Evolutionary conservation across 2,888 invertebrate genomes (phyloP), one percentile per base, ranked within the genome.

Genomic region (Bugula neritina): DNA sequence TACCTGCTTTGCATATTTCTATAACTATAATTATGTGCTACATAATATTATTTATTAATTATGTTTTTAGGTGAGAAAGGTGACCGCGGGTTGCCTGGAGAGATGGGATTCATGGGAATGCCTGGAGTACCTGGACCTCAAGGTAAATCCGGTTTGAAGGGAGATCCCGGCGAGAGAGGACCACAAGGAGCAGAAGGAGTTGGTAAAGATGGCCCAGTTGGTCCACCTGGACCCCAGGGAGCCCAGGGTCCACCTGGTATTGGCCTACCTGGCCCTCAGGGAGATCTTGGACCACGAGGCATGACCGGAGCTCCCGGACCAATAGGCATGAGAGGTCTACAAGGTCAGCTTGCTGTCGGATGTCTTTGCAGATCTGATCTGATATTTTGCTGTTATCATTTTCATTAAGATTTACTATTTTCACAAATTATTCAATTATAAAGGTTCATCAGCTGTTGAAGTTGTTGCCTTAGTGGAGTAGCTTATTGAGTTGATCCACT

Each of bases 41-140:
- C n/a, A n/a, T n/a, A n/a, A n/a, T n/a, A n/a, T n/a, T n/a, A n/a
- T n/a, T n/a, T n/a, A n/a, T n/a, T n/a, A n/a, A n/a, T n/a, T n/a
- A n/a, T n/a, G n/a, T 17, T 72, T 29, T 25, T 72, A 52, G 71
- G 72, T 57, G 31, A 35, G 31, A 72, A 77, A 74, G 79, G 82
- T 74, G 76, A 75, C 70, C 74, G 72, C 27, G 77, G 81, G 34
- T 77, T 76, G 31, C 73, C 75, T 63, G 80, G 80, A 31, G 86
- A 76, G 84, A 85, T 79, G 84, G 88, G 88, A 76, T 84, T 85
- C 77, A 82, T 84, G 77, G 87, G 87, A 78, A 79, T 85, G 75
- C 83, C 86, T 83, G 87, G 87, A 57, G 76, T 77, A 71, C 79
- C 70, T 27, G 70, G 70, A 17, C 23, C 70, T 10, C 70, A 43